Conservation (phyloP, 2,888 invertebrate genomes). For the Phalera bucephala region DNA sequence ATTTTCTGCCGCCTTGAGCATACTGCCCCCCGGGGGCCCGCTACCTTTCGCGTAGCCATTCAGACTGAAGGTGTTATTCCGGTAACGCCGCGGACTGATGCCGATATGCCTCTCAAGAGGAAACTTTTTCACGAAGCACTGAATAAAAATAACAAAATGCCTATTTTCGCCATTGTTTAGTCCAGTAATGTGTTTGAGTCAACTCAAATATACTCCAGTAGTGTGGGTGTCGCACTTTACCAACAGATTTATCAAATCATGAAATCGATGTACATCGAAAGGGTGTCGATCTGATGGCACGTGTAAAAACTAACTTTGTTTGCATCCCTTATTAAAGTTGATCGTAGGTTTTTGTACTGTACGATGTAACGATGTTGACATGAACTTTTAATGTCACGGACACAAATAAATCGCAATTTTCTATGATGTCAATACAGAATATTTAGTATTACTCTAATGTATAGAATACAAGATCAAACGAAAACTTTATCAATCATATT, state of each 20-base stretch:
- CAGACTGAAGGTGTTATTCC: constrained; percentile 81
- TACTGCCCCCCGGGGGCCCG: constrained; percentile 85
- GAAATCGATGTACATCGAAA: no score
- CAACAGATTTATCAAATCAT: no score
- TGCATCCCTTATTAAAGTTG: constrained; percentile 32
- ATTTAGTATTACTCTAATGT: no score
- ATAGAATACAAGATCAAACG: no score
- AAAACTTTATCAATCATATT: no score
- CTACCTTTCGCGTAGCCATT: constrained; percentile 81
- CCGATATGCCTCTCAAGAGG: constrained; percentile 69
- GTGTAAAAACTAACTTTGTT: constrained; percentile 32
- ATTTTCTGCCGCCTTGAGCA: constrained; percentile 91
- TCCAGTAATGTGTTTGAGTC: constrained; percentile 13
- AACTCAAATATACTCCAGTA: no score
- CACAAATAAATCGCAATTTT: no score
- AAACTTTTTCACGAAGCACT: constrained; percentile 58
- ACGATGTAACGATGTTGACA: constrained; percentile 9
- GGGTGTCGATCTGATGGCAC: constrained; percentile 18
- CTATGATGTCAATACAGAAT: no score
- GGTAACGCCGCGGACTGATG: constrained; percentile 72
- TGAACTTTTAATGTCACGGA: constrained; percentile 17
- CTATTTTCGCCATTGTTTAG: constrained; percentile 25
- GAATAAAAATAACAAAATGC: constrained; percentile 59
- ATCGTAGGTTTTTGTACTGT: constrained; percentile 16
- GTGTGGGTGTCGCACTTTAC: no score